Evolutionary conservation across 2,113 vertebrate species (phyloP), one percentile per base, ranked within the genome.

Genomic region (Oreotrochilus melanogaster): DNA sequence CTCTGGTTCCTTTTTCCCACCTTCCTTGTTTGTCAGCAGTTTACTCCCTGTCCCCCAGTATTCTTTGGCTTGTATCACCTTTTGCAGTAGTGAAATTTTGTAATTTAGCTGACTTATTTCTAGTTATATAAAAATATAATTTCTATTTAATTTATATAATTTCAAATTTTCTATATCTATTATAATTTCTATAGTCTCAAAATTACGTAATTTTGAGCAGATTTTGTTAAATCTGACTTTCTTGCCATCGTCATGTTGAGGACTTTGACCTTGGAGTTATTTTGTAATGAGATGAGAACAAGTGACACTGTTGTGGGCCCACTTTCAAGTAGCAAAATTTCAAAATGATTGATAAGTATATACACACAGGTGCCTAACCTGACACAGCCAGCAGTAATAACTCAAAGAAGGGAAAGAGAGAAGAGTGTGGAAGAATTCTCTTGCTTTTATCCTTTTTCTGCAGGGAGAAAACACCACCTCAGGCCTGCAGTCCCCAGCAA

Each of bases 141-240:
- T 39, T 39, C 39, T 39, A 13, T 39, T 11, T 39, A 39, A 5
- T 39, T 39, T 12, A 39, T 39, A 39, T 39, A 11, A 12, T 39
- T 39, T 39, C 11, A 39, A 39, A 10, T 11, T 39, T 39, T 39
- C 39, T 39, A 37, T 37, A 9, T 37, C 37, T 37, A 39, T 39
- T 39, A 13, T 39, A 39, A 39, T 39, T 39, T 39, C 11, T 39
- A 39, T 39, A 39, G 12, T 39, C 12, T 39, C 39, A 39, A 39
- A 39, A 39, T 10, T 11, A 39, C 12, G 9, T 39, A 39, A 39
- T 39, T 39, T 39, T 39, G 39, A 39, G 39, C 39, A 39, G 39
- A 39, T 39, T 39, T 39, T 0, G 0, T n/a, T 37, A 71, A 8
- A 9, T 78, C 78, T 48, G 0, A 31, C 33, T 88, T 86, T 50